phyloP scores from a whole-genome alignment of 1,140 invertebrate genomes.

The Aradophagus sp. region DNA sequence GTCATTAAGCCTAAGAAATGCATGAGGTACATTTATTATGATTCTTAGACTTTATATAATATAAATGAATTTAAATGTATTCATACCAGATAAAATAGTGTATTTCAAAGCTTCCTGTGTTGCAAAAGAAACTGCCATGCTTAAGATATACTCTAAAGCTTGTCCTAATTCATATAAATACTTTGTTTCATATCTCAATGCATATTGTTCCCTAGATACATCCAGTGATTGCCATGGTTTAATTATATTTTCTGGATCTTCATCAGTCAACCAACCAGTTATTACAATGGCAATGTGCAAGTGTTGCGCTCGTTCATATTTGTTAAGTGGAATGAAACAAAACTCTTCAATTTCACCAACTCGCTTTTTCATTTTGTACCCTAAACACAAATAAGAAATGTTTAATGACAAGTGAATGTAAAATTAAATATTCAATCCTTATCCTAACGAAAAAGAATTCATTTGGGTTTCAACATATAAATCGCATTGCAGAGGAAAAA shows the following conservation, averaged over 20 bases:
- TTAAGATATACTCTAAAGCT: slow-evolving; percentile 80
- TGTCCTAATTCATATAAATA: slow-evolving; percentile 81
- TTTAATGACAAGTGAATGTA: too few species aligned
- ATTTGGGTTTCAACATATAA: too few species aligned
- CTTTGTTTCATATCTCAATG: slow-evolving; percentile 81
- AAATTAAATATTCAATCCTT: too few species aligned
- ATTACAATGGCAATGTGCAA: slow-evolving; percentile 81
- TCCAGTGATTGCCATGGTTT: slow-evolving; percentile 79
- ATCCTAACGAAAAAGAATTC: too few species aligned
- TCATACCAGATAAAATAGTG: slow-evolving; percentile 80
- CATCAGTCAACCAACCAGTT: slow-evolving; percentile 80
- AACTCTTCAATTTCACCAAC: slow-evolving; percentile 84
- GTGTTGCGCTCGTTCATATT: slow-evolving; percentile 65
- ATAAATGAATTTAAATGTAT: too few species aligned
- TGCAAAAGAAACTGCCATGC: slow-evolving; percentile 80
- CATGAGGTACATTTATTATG: too few species aligned
- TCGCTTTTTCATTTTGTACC: slow-evolving; percentile 83
- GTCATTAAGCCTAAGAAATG: slow-evolving; percentile 77
- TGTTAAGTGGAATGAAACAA: slow-evolving; percentile 77
- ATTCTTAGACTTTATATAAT: too few species aligned
- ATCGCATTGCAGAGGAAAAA: too few species aligned
- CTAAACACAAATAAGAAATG: slow-evolving; percentile 62
- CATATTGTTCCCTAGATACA: slow-evolving; percentile 82
- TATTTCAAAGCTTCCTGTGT: slow-evolving; percentile 85
- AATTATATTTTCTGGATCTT: slow-evolving; percentile 72